These are phyloP conservation scores for Chrysotoxum bicinctum DNA, from an alignment of 2,888 invertebrate genomes.

Conservation along the genomic window DNA sequence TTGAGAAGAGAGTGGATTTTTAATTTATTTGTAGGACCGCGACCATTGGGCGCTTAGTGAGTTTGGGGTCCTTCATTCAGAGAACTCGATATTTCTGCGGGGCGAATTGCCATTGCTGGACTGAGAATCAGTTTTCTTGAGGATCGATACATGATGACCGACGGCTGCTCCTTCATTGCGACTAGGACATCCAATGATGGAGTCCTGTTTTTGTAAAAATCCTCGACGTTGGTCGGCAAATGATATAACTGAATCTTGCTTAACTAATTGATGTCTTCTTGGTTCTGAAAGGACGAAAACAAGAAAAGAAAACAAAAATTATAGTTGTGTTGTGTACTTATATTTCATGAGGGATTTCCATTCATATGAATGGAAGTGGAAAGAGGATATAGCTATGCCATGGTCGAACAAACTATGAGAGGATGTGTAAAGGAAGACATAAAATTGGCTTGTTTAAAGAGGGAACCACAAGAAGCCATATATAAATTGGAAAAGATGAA, in stretches of 20 bases:
- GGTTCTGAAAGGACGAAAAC: slow-evolving; percentile 75
- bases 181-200: slow-evolving; percentile 79
- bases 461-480: neutral
- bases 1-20: slow-evolving; percentile 42
- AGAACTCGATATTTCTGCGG: slow-evolving; percentile 80
- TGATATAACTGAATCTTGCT: slow-evolving; percentile 81
- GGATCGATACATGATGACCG: slow-evolving; percentile 81
- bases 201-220: slow-evolving; percentile 80
- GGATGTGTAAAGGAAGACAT: neutral
- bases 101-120: slow-evolving; percentile 78
- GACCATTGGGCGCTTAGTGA: slow-evolving; percentile 30
- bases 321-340: neutral
- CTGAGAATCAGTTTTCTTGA: slow-evolving; percentile 81
- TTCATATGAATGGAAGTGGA: neutral
- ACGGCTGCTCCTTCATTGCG: slow-evolving; percentile 79
- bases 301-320: neutral
- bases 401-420: slow-evolving; percentile 19
- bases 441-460: slow-evolving; percentile 1
- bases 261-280: slow-evolving; percentile 80
- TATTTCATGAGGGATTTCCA: neutral
- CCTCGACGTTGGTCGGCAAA: slow-evolving; percentile 81
- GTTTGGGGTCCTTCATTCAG: slow-evolving; percentile 76
- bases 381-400: neutral
- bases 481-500: slow-evolving; percentile 3
- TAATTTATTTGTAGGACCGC: slow-evolving; percentile 61